Conservation (phyloP, 2,888 invertebrate species). For the Stenodera caucasica region DNA sequence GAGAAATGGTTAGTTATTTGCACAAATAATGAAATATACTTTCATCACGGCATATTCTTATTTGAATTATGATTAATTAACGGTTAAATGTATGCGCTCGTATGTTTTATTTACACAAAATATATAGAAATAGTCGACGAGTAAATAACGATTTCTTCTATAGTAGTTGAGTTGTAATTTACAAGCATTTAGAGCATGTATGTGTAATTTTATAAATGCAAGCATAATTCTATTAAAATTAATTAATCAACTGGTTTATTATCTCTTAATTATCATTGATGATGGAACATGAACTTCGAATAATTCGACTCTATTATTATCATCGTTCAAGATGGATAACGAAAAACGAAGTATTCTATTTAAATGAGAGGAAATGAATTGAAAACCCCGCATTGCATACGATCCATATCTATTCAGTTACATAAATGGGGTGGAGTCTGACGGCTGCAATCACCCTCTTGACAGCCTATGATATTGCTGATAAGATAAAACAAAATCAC, state of each 20-base stretch:
- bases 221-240: background rate
- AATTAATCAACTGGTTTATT: background rate
- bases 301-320: no score
- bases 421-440: constrained; percentile 46
- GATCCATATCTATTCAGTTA: constrained; percentile 36
- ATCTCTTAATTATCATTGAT: background rate
- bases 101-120: background rate
- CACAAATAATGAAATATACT: background rate
- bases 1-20: constrained; percentile 1
- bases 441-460: constrained; percentile 35
- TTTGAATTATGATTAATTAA: background rate
- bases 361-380: background rate
- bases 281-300: background rate
- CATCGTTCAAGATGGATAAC: no score
- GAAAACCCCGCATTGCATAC: background rate
- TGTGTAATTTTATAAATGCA: background rate
- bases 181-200: background rate
- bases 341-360: no score
- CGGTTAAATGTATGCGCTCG: background rate
- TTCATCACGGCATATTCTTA: constrained; percentile 1
- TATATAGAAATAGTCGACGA: background rate
- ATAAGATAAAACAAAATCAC: constrained; percentile 29
- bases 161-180: background rate
- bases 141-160: background rate
- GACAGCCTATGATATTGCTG: constrained; percentile 27